phyloP scores from a whole-genome alignment of 2,888 invertebrate genomes.

The Trichogramma dendrolimi region DNA sequence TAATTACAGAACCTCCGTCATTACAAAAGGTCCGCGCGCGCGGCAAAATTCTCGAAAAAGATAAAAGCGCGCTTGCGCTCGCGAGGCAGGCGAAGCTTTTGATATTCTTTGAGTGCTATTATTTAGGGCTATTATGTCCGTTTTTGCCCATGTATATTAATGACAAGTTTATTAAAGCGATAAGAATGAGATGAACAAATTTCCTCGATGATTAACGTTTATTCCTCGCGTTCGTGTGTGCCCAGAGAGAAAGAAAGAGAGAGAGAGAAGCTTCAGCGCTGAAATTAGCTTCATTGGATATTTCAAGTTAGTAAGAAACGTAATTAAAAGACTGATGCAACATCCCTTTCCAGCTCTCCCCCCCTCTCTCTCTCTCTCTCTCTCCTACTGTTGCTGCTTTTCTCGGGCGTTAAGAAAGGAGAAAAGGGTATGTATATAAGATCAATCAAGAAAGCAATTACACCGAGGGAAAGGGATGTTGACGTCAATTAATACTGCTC shows the following conservation, averaged over 20 bases:
- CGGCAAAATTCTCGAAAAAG: too few relatives aligned
- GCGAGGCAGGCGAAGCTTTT: conserved; percentile 3
- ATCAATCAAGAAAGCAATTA: conserved; percentile 22
- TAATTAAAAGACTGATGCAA: conserved; percentile 18
- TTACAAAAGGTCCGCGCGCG: conserved; percentile 10
- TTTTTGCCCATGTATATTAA: too few relatives aligned
- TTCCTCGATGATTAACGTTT: background rate
- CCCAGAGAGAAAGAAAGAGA: too few relatives aligned
- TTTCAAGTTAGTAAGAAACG: conserved; percentile 11
- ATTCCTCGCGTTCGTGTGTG: too few relatives aligned
- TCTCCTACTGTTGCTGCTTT: too few relatives aligned
- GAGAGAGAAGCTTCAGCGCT: background rate
- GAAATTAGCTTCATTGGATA: conserved; percentile 12
- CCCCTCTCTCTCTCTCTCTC: too few relatives aligned
- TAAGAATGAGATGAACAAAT: background rate
- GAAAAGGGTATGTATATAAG: background rate
- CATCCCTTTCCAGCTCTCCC: too few relatives aligned
- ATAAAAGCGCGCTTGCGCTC: background rate
- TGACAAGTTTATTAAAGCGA: background rate
- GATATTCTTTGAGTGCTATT: background rate
- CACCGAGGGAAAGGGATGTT: conserved; percentile 9
- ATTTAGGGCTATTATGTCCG: too few relatives aligned
- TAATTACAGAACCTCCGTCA: conserved; percentile 26
- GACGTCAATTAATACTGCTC: conserved; percentile 14
- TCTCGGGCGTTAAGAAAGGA: too few relatives aligned